A percentile compares a stretch with the other conserved stretches of the same genome.
These are phyloP conservation scores for Macrosiphum euphorbiae DNA, from an alignment of 2,888 invertebrate genomes.

Conservation along the genomic window DNA sequence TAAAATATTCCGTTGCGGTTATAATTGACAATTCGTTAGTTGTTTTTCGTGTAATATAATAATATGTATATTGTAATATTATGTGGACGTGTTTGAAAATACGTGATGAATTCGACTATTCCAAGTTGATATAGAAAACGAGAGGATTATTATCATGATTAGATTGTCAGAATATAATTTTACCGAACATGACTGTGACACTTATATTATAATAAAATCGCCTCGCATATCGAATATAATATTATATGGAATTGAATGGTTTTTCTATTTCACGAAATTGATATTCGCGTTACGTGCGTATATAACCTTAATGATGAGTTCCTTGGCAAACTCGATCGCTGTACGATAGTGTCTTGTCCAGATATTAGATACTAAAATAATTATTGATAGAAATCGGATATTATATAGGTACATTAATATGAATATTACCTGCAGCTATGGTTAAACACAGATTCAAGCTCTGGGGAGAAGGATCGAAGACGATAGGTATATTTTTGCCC, in stretches of 20 bases:
- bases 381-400: neutral
- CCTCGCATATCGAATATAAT: neutral
- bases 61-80: neutral
- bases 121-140: neutral
- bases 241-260: neutral
- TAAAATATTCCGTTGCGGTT: constrained; percentile 20
- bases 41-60: neutral
- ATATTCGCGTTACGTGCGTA: neutral
- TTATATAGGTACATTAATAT: neutral
- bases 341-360: neutral
- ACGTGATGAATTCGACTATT: neutral
- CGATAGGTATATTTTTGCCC: neutral
- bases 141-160: neutral
- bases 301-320: neutral
- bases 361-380: neutral
- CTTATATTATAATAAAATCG: neutral
- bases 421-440: neutral
- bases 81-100: neutral
- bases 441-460: neutral
- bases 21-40: constrained; percentile 11
- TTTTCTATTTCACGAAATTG: neutral
- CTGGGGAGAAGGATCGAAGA: neutral
- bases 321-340: neutral
- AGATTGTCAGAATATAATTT: neutral
- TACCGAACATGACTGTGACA: neutral